phyloP scores from a whole-genome alignment of 1,140 invertebrate species.

The Lordiphosa stackelbergi region DNA sequence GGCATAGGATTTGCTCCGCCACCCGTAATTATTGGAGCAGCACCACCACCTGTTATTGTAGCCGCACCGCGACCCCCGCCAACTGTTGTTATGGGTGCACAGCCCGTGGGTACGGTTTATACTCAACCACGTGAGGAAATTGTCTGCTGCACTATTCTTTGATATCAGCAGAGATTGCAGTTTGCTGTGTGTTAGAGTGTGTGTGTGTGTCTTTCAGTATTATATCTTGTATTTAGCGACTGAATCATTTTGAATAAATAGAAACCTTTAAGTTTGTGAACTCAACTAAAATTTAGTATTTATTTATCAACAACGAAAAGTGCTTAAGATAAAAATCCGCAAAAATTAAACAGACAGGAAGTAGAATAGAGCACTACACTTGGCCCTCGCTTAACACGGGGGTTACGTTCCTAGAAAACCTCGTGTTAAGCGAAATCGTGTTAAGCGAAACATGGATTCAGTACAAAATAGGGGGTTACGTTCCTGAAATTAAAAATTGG shows the following conservation, averaged over 20 bases:
- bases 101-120: constrained; percentile 29
- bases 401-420: too few species aligned
- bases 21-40: constrained; percentile 16
- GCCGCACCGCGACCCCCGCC: constrained; percentile 34
- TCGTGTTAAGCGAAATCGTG: too few species aligned
- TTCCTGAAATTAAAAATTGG: too few species aligned
- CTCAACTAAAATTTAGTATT: not conserved
- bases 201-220: constrained; percentile 2
- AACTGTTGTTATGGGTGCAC: constrained; percentile 44
- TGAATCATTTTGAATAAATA: constrained; percentile 26
- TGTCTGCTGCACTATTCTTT: constrained; percentile 41
- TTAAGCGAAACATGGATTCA: too few species aligned
- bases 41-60: constrained; percentile 22
- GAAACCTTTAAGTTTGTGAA: constrained; percentile 23
- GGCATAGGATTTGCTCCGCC: constrained; percentile 48
- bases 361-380: too few species aligned
- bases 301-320: too few species aligned
- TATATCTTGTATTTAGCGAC: constrained; percentile 10
- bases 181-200: not conserved
- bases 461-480: too few species aligned
- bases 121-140: constrained; percentile 32
- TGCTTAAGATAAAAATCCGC: too few species aligned
- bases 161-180: not conserved
- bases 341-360: too few species aligned
- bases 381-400: too few species aligned